A percentile compares a stretch with the other conserved stretches of the same genome.
These are phyloP conservation scores for Hippocampus zosterae DNA, from an alignment of 2,113 vertebrate genomes.

Conservation along the genomic window DNA sequence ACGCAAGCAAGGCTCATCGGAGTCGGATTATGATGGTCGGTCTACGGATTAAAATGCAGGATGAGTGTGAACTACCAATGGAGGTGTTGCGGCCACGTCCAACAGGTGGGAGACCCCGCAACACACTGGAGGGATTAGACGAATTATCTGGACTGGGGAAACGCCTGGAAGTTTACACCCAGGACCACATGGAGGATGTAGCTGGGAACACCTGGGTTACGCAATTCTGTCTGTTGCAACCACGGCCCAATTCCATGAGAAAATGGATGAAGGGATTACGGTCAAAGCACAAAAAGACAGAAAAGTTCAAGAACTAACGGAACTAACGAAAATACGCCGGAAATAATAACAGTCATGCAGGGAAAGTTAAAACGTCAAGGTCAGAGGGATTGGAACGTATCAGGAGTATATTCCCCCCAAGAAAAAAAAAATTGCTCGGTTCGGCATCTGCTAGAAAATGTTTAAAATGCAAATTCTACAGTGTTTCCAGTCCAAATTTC, in stretches of 20 bases:
- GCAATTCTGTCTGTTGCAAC: conserved; percentile 3
- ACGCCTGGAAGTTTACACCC: background rate
- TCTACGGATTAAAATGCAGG: background rate
- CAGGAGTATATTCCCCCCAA: too few species aligned
- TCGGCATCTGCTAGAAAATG: background rate
- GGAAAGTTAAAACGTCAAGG: background rate
- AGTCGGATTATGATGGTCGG: too few species aligned
- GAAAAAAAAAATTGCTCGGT: background rate
- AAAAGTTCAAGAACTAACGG: background rate
- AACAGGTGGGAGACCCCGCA: background rate
- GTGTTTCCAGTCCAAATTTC: background rate
- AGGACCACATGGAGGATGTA: background rate
- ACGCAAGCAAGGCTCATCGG: background rate
- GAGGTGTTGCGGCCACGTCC: background rate
- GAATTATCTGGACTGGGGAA: background rate
- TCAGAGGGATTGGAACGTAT: background rate
- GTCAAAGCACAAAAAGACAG: too few species aligned
- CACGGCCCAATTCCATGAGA: background rate
- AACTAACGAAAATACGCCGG: background rate
- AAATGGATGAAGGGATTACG: background rate
- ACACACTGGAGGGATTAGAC: background rate
- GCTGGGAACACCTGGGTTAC: conserved; percentile 10
- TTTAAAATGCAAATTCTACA: background rate
- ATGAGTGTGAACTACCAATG: background rate
- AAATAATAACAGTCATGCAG: background rate